Evolutionary conservation across 2,113 vertebrate genomes (phyloP).

Genomic region (Epinephelus fuscoguttatus): DNA sequence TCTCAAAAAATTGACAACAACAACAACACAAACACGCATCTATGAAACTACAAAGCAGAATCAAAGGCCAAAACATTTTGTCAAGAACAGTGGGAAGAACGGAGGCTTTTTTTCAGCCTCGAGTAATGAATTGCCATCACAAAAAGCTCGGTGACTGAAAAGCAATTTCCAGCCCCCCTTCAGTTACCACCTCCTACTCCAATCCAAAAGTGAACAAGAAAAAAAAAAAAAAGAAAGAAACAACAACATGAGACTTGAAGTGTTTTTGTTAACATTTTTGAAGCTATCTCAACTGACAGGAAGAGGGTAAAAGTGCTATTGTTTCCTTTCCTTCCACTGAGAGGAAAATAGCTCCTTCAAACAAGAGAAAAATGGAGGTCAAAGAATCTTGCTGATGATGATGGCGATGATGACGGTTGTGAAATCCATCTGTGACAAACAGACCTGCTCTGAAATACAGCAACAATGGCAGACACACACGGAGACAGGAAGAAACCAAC

Average conservation of each 20-base stretch:
- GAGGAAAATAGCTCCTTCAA: constrained; percentile 58
- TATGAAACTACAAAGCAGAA: constrained; percentile 25
- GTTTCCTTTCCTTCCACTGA: constrained; percentile 32
- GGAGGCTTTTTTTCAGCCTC: constrained; percentile 18
- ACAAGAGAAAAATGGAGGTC: constrained; percentile 37
- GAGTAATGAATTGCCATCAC: constrained; percentile 45
- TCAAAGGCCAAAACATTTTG: constrained; percentile 27
- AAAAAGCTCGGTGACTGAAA: constrained; percentile 47
- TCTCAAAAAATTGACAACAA: constrained; percentile 21
- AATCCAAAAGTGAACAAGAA: constrained; percentile 8
- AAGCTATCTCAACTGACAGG: constrained; percentile 39
- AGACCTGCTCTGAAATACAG: background rate
- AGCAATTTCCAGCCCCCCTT: constrained; percentile 51
- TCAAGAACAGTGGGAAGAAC: constrained; percentile 17
- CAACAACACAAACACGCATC: constrained; percentile 24
- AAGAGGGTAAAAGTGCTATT: constrained; percentile 22
- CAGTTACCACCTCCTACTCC: constrained; percentile 39
- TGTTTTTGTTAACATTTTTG: constrained; percentile 44
- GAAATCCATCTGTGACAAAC: constrained; percentile 29
- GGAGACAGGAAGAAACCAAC: background rate
- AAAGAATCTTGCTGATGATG: constrained; percentile 40
- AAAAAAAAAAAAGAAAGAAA: background rate
- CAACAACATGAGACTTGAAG: constrained; percentile 38
- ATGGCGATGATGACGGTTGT: constrained; percentile 10
- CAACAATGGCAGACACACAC: background rate